phyloP scores from a whole-genome alignment of 2,888 invertebrate genomes.

The Lordiphosa andalusiaca region DNA sequence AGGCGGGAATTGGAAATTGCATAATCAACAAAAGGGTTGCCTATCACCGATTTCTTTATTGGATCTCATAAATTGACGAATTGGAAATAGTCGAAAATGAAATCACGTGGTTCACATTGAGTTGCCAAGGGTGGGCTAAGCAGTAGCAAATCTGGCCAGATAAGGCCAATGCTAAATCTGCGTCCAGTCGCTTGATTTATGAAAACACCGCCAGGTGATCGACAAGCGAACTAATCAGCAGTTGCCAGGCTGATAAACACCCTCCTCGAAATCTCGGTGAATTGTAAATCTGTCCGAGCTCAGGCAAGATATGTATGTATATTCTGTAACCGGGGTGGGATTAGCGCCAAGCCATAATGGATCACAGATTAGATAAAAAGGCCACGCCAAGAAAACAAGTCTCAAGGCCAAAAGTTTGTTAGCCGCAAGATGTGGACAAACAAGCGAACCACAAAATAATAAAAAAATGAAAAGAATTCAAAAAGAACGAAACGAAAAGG shows the following conservation, averaged over 20 bases:
- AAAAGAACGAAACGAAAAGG: conserved; percentile 16
- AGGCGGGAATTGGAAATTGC: conserved; percentile 23
- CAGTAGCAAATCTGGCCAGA: conserved; percentile 42
- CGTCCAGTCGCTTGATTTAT: conserved; percentile 49
- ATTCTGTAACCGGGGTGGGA: background rate
- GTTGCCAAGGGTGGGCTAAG: conserved; percentile 16
- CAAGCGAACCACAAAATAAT: conserved; percentile 27
- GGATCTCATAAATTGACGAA: conserved; percentile 33
- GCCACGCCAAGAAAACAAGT: conserved; percentile 8
- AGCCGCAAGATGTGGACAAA: conserved; percentile 40
- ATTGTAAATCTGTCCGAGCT: conserved; percentile 26
- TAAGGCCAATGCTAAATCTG: conserved; percentile 32
- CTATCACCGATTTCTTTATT: conserved; percentile 32
- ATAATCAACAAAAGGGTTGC: conserved; percentile 13
- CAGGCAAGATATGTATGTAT: background rate
- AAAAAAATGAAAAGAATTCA: conserved; percentile 14
- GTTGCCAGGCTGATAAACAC: conserved; percentile 35
- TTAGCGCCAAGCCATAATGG: conserved; percentile 3
- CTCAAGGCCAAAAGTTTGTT: conserved; percentile 54
- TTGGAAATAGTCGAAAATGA: conserved; percentile 26
- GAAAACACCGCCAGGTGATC: conserved; percentile 2
- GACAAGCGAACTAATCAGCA: conserved; percentile 42
- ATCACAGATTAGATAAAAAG: conserved; percentile 32
- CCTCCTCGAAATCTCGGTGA: conserved; percentile 10
- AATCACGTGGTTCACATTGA: conserved; percentile 25